phyloP scores from a whole-genome alignment of 1,140 invertebrate genomes.

The Matsumurasca onukii region DNA sequence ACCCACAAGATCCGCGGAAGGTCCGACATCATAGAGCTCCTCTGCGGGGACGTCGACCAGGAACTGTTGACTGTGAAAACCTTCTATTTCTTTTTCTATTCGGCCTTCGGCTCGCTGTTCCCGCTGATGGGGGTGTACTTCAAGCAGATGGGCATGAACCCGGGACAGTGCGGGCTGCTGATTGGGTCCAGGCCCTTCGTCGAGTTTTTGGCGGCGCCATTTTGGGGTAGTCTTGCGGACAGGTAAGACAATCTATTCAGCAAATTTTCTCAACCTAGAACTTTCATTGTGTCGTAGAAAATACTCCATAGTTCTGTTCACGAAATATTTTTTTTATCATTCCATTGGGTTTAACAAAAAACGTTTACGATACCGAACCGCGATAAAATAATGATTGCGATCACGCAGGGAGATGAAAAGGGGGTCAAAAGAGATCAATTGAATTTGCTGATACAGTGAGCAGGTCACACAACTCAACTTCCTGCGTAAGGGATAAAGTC shows the following conservation, averaged over 20 bases:
- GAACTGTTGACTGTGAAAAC: slow-evolving; percentile 91
- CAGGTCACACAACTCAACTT: no score
- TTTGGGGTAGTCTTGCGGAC: slow-evolving; percentile 96
- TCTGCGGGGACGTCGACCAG: slow-evolving; percentile 82
- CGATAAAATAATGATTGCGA: no score
- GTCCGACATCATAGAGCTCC: slow-evolving; percentile 77
- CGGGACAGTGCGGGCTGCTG: slow-evolving; percentile 88
- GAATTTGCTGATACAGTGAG: no score
- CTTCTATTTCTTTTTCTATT: slow-evolving; percentile 99
- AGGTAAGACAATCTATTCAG: slow-evolving; percentile 63
- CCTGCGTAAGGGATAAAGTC: no score
- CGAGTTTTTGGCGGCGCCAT: slow-evolving; percentile 96
- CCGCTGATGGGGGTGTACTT: slow-evolving; percentile 98
- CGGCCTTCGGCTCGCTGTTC: slow-evolving; percentile 97
- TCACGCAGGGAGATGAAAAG: no score
- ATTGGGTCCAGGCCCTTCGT: slow-evolving; percentile 94
- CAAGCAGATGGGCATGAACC: slow-evolving; percentile 98
- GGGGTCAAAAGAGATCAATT: no score
- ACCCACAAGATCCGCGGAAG: slow-evolving; percentile 86
- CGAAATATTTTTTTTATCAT: no score
- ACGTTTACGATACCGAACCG: no score
- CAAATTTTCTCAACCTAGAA: no score
- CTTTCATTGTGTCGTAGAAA: no score
- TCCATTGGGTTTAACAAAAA: no score
- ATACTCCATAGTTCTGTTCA: no score